Percentiles rank a stretch among this genome's conserved stretches.
Conservation (phyloP, 2,113 vertebrate genomes). For the Strigops habroptila region DNA sequence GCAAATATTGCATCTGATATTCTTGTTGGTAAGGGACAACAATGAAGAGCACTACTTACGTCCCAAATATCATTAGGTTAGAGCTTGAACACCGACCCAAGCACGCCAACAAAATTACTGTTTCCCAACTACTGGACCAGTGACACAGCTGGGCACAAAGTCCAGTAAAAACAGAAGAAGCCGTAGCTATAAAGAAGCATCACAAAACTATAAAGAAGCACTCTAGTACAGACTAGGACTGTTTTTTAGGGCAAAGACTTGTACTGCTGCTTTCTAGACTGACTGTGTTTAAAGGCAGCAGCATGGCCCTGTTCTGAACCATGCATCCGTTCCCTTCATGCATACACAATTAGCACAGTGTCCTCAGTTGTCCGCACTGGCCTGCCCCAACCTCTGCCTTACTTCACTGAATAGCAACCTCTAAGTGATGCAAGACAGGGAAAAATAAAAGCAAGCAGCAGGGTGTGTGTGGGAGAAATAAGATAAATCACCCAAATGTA, state of each 20-base stretch:
- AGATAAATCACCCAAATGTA: not conserved
- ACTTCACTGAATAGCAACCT: not conserved
- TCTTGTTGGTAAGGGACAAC: not conserved
- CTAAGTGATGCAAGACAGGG: not conserved
- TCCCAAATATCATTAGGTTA: not conserved
- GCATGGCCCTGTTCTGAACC: fast-evolving
- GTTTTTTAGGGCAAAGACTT: not conserved
- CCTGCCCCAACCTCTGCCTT: not conserved
- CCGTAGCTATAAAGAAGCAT: not conserved
- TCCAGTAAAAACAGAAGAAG: fast-evolving
- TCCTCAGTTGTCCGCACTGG: not conserved
- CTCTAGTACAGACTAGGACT: not conserved
- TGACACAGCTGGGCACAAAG: not conserved
- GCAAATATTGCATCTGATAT: not conserved
- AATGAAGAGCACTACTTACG: not conserved
- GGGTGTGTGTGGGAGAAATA: fast-evolving
- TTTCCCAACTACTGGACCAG: not conserved
- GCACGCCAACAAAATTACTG: not conserved
- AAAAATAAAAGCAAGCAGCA: not conserved
- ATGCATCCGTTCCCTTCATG: fast-evolving
- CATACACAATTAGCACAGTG: not conserved
- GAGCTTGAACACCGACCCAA: not conserved
- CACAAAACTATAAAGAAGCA: not conserved
- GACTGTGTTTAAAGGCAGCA: not conserved
- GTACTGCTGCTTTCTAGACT: not conserved